Base-by-base conservation (phyloP, 2,888 invertebrate species). In the Habroteleia sp. region DNA sequence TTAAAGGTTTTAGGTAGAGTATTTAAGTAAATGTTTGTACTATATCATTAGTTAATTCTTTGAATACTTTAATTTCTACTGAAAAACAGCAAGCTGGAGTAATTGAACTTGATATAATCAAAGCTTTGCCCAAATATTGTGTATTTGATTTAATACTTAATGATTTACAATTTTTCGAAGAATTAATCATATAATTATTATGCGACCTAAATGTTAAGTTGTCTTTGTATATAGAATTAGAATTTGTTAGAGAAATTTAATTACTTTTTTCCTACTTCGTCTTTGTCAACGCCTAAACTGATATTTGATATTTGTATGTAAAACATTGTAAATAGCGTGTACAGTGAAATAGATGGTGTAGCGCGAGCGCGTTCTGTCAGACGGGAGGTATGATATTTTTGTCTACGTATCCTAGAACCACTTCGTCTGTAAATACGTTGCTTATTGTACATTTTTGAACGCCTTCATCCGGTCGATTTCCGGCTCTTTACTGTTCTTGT, bases 371-470 rank as follows among this genome's bases (percentile, higher is more conserved):
- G 29, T 65, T 65, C 65, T 65, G 62, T 54, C 65, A 35, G 33
- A 31, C 46, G 25, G 31, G 39, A 71, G 46, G 37, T 62, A 71
- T 71, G 39, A 62, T 71, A 71, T 71, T 71, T 71, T 71, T 71
- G 62, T 62, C 62, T 71, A 71, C 54, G 54, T 62, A 46, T 52
- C 44, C 62, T 62, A 62, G 46, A 54, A 39, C 31, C 31, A 54
- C 31, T 10, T 44, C 20, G 42, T 63, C 31, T 63, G 63, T 71
- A 63, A 48, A 71, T 71, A 71, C 46, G 50, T 60, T 60, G 71
- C 71, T 71, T 71, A 39, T 48, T 63, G 62, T 63, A 71, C 62
- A 71, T 71, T 71, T 60, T 48, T 52, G 52, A 71, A 20, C 46
- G 71, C 71, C 71, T 71, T 71, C 44, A 29, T 54, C 63, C 56